Base-by-base conservation (phyloP, 2,797 vertebrate genomes). In the Oryzias dopingdopingensis region DNA sequence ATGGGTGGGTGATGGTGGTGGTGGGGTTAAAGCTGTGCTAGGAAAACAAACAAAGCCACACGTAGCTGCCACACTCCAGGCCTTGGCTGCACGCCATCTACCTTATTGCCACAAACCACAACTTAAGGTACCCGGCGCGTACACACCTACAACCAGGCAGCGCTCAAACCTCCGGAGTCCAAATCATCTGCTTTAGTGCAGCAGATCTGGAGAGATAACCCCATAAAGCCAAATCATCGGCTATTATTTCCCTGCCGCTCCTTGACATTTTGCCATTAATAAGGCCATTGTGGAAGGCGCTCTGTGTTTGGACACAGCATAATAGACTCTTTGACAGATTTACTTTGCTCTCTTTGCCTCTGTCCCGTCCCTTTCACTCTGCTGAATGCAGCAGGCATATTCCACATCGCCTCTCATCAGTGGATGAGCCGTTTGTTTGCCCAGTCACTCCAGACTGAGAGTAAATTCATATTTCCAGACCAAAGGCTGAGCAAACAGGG, bases 321-420 rank as follows among this genome's bases (percentile, higher is more conserved):
- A 94, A 93, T 92, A 81, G 92, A 88, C 73, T 87, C 91, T 93
- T 92, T 93, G 92, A 92, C 87, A 89, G 87, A 88, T 86, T 92
- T 89, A 80, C 87, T 86, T 79, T 81, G 79, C 81, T 48, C 77
- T 62, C 79, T 70, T 71, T 76, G 68, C 42, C 69, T 73, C 61
- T 56, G 40, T 60, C 72, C 62, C 14, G 7, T 69, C 53, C 46
- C 42, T 51, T 60, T 51, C 73, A 71, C 64, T 52, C 37, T 43
- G 48, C 52, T 22, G 85, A 91, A 88, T 83, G 65, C 77, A 74
- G 79, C 74, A 49, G 76, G 72, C 80, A 86, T 89, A 85, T 88
- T 90, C 84, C 83, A 86, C 78, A 73, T 83, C 57, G 69, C 44
- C 58, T 84, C 89, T 85, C 76, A 75, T 92, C 90, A 91, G 90